Evolutionary conservation across 2,888 invertebrate genomes (phyloP).

Genomic region (Abscondita cerata): DNA sequence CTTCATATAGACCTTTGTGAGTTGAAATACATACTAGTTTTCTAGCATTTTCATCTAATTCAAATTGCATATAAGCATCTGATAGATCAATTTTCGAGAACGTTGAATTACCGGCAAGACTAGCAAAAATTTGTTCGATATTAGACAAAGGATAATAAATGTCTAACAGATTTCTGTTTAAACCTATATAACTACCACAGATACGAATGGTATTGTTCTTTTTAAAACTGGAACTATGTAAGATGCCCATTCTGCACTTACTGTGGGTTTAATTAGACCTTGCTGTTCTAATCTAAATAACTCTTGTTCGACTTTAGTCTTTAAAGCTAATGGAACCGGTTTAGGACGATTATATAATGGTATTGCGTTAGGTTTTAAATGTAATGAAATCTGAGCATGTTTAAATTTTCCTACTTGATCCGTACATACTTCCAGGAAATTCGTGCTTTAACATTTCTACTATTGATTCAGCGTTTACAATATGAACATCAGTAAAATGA

Average conservation of each 20-base stretch:
- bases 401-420: not conserved
- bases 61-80: slow-evolving; percentile 49
- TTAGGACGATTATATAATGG: not conserved
- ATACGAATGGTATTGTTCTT: not conserved
- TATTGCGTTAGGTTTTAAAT: not conserved
- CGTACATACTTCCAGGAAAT: not conserved
- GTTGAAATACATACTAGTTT: slow-evolving; percentile 46
- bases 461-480: not conserved
- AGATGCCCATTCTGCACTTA: not conserved
- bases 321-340: slow-evolving; percentile 1
- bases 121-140: slow-evolving; percentile 13
- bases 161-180: slow-evolving; percentile 1
- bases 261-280: not conserved
- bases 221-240: not conserved
- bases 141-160: slow-evolving; percentile 1
- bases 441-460: not conserved
- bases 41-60: slow-evolving; percentile 44
- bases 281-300: not conserved
- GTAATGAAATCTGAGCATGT: not conserved
- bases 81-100: slow-evolving; percentile 29
- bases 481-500: not conserved
- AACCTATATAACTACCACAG: slow-evolving; percentile 10
- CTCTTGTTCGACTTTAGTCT: not conserved
- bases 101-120: not conserved
- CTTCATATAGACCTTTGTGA: slow-evolving; percentile 48